Evolutionary conservation across 2,797 vertebrate species (phyloP), one percentile per base, ranked within the genome.

Genomic region (Accipiter superciliosus): DNA sequence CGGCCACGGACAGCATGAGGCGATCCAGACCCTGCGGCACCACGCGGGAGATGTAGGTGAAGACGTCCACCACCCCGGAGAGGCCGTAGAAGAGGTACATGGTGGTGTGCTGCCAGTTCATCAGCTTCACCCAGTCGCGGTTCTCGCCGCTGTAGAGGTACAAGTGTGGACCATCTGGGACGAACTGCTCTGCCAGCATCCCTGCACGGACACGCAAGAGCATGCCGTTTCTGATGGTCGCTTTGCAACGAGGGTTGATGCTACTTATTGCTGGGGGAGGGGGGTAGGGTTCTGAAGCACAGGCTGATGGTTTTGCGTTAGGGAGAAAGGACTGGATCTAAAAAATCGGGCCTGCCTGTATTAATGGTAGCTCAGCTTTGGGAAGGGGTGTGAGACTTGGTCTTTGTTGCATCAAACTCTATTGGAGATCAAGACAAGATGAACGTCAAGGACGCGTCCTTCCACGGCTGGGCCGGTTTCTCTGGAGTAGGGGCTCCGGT

Each of bases 71-170:
- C 12, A 98, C 57, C 14, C 99, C 99, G 0, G 98, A 98, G 87
- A 99, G 97, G 3, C 98, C 98, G 3, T 98, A 99, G 98, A 99
- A 99, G 37, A 99, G 97, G 95, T 99, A 99, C 99, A 99, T 99
- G 76, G 99, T 99, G 97, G 98, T 97, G 97, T 99, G 99, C 95
- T 99, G 99, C 99, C 99, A 99, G 97, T 99, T 99, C 99, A 99
- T 99, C 79, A 99, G 96, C 97, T 99, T 99, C 25, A 99, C 98
- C 99, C 99, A 99, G 3, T 97, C 78, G 0, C 19, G 72, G 9
- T 61, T 92, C 13, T 97, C 93, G 0, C 67, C 87, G 2, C 98
- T 80, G 76, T 98, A 98, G 44, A 99, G 98, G 86, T 98, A 98
- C 66, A 99, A 95, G 66, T 99, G 99, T 2, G 99, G 99, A 6